Percentiles rank a stretch among this genome's conserved stretches.
phyloP scores from a whole-genome alignment of 2,113 vertebrate species.

The Ophiodon elongatus region DNA sequence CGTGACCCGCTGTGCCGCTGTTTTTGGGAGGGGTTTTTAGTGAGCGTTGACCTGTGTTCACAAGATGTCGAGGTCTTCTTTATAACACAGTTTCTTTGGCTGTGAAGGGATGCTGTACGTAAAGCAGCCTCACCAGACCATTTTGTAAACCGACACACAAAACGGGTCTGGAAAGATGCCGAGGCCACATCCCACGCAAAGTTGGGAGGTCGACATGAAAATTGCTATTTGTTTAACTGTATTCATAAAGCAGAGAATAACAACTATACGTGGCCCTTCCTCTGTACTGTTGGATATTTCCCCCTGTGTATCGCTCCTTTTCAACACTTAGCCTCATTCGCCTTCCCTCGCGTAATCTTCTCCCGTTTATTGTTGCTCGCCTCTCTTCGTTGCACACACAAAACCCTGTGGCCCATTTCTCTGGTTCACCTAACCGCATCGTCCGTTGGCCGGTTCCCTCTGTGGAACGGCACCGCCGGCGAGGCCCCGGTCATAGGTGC shows the following conservation, averaged over 20 bases:
- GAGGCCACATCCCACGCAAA: background rate
- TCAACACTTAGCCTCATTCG: background rate
- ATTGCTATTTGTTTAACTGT: background rate
- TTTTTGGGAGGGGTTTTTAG: background rate
- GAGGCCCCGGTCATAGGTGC: slow-evolving; percentile 10
- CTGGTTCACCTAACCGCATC: slow-evolving; percentile 18
- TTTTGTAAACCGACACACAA: background rate
- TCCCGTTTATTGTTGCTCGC: background rate
- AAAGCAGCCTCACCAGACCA: background rate
- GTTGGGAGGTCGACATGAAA: background rate
- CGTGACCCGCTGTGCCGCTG: background rate
- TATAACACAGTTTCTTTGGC: background rate
- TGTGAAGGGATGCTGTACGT: background rate
- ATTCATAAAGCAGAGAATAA: background rate
- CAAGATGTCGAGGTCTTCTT: background rate
- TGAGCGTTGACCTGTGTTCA: background rate
- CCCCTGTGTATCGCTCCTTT: background rate
- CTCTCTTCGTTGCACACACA: background rate
- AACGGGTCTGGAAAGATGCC: background rate
- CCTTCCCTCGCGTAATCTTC: background rate
- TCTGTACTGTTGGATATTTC: background rate
- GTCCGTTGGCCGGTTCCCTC: slow-evolving; percentile 16
- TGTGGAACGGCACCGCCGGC: background rate
- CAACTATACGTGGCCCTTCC: background rate
- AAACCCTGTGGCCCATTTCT: background rate